Conservation (phyloP, 2,888 invertebrate genomes). For the Agrotis puta region DNA sequence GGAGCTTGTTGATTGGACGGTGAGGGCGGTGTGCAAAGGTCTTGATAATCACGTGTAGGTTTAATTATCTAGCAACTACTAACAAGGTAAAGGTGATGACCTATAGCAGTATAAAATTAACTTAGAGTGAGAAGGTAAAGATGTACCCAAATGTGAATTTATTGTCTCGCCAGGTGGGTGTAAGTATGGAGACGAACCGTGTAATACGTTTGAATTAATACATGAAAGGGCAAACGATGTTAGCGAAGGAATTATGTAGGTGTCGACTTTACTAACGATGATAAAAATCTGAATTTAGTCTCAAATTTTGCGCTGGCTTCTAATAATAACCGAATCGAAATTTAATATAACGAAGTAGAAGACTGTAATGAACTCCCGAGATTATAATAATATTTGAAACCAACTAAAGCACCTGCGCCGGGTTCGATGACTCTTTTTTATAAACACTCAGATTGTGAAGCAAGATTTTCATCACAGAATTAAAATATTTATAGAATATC, state of each 20-base stretch:
- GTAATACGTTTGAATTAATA: slow-evolving; percentile 6
- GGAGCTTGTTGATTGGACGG: slow-evolving; percentile 26
- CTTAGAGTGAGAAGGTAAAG: not conserved
- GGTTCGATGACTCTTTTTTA: slow-evolving; percentile 55
- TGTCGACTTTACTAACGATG: not conserved
- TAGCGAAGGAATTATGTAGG: slow-evolving; percentile 4
- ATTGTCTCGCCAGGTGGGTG: not conserved
- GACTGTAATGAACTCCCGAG: not conserved
- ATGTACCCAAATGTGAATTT: slow-evolving; percentile 20
- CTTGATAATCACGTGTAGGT: slow-evolving; percentile 7
- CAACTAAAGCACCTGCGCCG: slow-evolving; percentile 26
- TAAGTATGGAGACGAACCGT: not conserved
- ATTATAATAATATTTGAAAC: slow-evolving; percentile 27
- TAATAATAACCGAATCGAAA: not conserved
- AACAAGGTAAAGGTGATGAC: slow-evolving; percentile 14
- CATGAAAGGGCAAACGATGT: slow-evolving; percentile 3
- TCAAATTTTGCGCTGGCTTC: not conserved
- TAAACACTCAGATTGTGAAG: slow-evolving; percentile 42
- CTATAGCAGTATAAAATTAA: slow-evolving; percentile 12
- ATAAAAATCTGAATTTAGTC: slow-evolving; percentile 1
- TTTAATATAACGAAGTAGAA: not conserved
- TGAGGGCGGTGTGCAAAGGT: slow-evolving; percentile 49
- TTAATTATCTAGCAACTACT: slow-evolving; percentile 19
- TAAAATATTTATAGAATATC: slow-evolving; percentile 48
- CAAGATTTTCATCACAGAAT: slow-evolving; percentile 42